Base-by-base conservation (phyloP, 2,113 vertebrate species). In the Bufo bufo region DNA sequence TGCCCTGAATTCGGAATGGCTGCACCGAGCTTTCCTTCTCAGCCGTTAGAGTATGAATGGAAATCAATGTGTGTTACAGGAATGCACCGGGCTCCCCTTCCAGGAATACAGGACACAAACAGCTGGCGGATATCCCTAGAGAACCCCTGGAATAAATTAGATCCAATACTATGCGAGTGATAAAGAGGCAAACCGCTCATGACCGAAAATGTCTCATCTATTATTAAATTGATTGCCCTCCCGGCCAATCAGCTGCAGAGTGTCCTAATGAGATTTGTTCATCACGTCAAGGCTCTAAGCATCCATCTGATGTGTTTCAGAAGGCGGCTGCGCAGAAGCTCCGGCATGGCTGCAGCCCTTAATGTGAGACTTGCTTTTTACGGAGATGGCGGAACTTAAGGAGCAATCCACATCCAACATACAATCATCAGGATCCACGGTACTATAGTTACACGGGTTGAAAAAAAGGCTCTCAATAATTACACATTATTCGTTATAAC, bases 21-120 rank as follows among this genome's bases (percentile, higher is more conserved):
- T 16, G 33, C 12, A 4, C 1, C 8, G 16, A 50, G 14, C 10
- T 43, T 49, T 52, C 23, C 77, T n/a, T 66, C 58, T 72, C 19
- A 45, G 33, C 56, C 52, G 52, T 5, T 52, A 52, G 9, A 52
- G 52, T 12, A 43, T 87, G 77, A 63, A 82, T 82, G 66, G 75
- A 50, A 87, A 87, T 87, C 79, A 82, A 87, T 82, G 66, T 63
- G 86, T 59, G 23, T 87, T 87, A 82, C 86, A 61, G 86, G 86
- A 87, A 87, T 16, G 33, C 79, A 50, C 52, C n/a, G 86, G 86
- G 56, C 52, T 82, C 54, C 66, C 86, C 78, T 87, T 87, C 78
- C 78, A 49, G 86, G 86, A 87, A 87, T 0, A 6, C 49, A 58
- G 77, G 49, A 72, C 33, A 82, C 19, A 49, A 75, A 69, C 65